Conservation (phyloP, 2,888 invertebrate species). For the Watsonalla cultraria region DNA sequence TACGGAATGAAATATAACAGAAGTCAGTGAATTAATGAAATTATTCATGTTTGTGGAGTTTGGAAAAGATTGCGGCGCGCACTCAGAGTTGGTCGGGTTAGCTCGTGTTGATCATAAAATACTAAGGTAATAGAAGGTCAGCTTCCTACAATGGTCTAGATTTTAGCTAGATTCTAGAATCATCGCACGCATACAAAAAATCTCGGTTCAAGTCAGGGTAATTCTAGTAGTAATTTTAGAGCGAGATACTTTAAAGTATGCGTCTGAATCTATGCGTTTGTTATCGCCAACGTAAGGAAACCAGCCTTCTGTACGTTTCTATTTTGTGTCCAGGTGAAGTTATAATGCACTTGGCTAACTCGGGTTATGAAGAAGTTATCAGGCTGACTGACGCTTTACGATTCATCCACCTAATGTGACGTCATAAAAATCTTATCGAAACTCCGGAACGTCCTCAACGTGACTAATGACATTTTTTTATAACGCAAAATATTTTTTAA, state of each 20-base stretch:
- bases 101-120: conserved; percentile 11
- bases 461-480: not conserved
- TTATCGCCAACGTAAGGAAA: too few species aligned
- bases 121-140: conserved; percentile 2
- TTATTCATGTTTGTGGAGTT: conserved; percentile 29
- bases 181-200: too few species aligned
- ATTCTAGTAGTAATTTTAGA: conserved; percentile 24
- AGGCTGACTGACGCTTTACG: conserved; percentile 29
- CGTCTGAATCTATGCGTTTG: too few species aligned
- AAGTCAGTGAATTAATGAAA: conserved; percentile 21
- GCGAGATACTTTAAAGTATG: too few species aligned
- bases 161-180: too few species aligned
- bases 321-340: conserved; percentile 42
- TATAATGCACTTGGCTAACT: conserved; percentile 60
- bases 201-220: too few species aligned
- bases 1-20: not conserved
- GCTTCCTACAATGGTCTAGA: too few species aligned
- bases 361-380: conserved; percentile 45
- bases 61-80: conserved; percentile 42
- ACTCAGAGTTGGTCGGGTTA: conserved; percentile 34
- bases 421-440: conserved; percentile 12
- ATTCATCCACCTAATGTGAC: conserved; percentile 23
- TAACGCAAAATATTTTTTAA: too few species aligned
- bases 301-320: too few species aligned
- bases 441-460: not conserved